A percentile compares a stretch with the other conserved stretches of the same genome.
phyloP scores from a whole-genome alignment of 2,888 invertebrate genomes.

The Phytoseiulus persimilis region DNA sequence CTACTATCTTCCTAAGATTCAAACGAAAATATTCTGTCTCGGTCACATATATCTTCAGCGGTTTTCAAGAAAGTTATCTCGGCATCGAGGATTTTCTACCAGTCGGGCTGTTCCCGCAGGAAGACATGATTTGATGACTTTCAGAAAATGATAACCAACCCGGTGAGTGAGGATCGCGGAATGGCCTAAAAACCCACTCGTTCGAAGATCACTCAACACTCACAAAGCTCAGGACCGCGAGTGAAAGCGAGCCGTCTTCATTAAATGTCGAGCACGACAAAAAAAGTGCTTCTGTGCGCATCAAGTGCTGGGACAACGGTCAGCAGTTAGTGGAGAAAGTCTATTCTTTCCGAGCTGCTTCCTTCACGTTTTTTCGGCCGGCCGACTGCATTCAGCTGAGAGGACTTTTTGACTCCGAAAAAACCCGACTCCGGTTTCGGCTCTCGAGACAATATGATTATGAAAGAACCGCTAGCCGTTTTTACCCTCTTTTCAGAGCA shows the following conservation, averaged over 20 bases:
- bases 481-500: not conserved
- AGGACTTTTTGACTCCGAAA: not conserved
- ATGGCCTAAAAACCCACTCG: no score
- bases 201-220: not conserved
- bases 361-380: not conserved
- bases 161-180: not conserved
- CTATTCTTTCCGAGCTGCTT: not conserved
- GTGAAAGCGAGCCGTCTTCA: not conserved
- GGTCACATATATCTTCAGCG: no score
- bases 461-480: not conserved
- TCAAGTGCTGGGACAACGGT: not conserved
- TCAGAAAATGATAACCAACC: no score
- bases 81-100: no score
- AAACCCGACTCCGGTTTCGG: not conserved
- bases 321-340: not conserved
- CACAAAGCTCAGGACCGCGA: not conserved
- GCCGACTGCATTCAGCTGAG: not conserved
- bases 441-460: not conserved
- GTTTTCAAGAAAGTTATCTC: no score
- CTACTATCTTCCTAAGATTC: no score
- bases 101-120: no score
- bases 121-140: no score
- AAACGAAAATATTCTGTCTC: no score
- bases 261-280: not conserved
- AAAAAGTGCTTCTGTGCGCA: slow-evolving; percentile 5